phyloP scores from a whole-genome alignment of 2,797 vertebrate species.

The Lacerta bilineata region DNA sequence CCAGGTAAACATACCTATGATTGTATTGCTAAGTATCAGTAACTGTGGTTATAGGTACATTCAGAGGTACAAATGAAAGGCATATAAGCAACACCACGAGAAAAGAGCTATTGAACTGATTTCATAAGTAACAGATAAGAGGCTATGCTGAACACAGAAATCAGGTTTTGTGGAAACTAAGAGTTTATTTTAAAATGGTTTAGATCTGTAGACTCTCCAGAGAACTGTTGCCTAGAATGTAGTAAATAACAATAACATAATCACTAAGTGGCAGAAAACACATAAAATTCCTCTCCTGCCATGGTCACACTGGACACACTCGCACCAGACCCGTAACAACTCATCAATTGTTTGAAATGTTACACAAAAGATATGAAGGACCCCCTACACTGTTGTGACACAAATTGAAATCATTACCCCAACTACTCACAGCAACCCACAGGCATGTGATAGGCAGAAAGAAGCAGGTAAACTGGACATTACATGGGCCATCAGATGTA shows the following conservation, averaged over 20 bases:
- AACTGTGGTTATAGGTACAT: not conserved
- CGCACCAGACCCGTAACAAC: not conserved
- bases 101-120: not conserved
- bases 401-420: constrained; percentile 8
- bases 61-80: not conserved
- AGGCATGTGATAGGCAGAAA: not conserved
- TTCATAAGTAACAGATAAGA: not conserved
- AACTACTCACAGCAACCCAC: not conserved
- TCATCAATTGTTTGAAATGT: constrained; percentile 13
- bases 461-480: not conserved
- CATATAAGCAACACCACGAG: not conserved
- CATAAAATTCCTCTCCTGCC: not conserved
- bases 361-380: not conserved
- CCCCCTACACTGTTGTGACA: constrained; percentile 19
- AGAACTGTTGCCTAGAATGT: too few species aligned
- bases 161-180: not conserved
- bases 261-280: not conserved
- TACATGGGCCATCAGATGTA: not conserved
- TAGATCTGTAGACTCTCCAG: not conserved
- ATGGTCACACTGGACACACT: not conserved
- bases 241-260: not conserved
- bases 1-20: not conserved
- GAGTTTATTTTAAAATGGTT: constrained; percentile 18
- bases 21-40: not conserved
- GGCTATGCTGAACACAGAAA: not conserved